Base-by-base conservation (phyloP, 2,888 invertebrate genomes). In the Agrilus cyanescens region DNA sequence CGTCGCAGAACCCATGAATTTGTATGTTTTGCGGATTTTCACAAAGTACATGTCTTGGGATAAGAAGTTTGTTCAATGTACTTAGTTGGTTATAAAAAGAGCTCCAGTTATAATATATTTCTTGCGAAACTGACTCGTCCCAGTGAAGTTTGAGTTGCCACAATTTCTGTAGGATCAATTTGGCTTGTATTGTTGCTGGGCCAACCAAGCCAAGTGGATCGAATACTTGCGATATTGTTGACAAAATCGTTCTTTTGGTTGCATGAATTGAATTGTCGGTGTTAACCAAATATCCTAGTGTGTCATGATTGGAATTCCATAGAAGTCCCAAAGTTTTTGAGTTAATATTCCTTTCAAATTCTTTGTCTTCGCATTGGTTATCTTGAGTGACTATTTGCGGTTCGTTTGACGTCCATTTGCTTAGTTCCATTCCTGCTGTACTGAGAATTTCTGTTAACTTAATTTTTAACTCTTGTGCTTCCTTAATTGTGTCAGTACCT, bases 191-290 rank as follows among this genome's bases (percentile, higher is more conserved):
- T 5, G 43, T 45, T 32, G 50, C 44, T 4, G 52, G 53, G 12
- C 53, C 47, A 10, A 52, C 18, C 1, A 54, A 30, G 10, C 52
- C 52, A 6, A 53, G 44, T 5, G 53, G 49, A 39, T 56, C 53
- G 36, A 45, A 54, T 8, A 53, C 43, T 38, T 46, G 46, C 5
- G 51, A 41, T 10, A 52, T 47, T 15, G 36, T 32, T 3, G 52
- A 52, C 14, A 51, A 36, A 12, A 51, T 44, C 18, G 12, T 33
- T 18, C 33, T 12, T 18, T 40, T 38, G 4, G 14, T 40, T 15
- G 33, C 13, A 15, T 15, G 32, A 14, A 37, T 18, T 18, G 18
- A 18, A 18, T 18, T 18, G 3, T 18, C 4, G 4, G 4, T 18
- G 4, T 40, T 10, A 18, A 40, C 34, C 33, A n/a, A 16, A 29